Percentiles rank a stretch among this genome's conserved stretches.
These are phyloP conservation scores for Darevskia mixta DNA, from an alignment of 2,797 vertebrate genomes.

Conservation along the genomic window DNA sequence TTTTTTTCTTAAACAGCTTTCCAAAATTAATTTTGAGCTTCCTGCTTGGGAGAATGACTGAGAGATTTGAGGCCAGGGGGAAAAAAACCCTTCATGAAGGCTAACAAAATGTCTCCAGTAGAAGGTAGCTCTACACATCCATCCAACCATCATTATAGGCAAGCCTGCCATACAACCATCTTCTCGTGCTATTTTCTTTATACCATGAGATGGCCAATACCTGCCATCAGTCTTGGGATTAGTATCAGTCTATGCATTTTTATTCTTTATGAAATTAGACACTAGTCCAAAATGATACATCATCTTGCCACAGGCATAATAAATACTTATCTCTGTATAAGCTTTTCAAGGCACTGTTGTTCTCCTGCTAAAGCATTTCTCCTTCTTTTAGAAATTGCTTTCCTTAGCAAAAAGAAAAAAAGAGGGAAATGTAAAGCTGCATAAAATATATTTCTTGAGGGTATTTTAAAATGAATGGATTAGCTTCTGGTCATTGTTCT, in stretches of 20 bases:
- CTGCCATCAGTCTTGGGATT: neutral
- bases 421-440: conserved; percentile 56
- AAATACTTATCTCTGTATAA: conserved; percentile 30
- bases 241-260: rapidly evolving
- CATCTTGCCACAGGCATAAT: conserved; percentile 30
- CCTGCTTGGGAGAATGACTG: neutral
- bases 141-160: no score
- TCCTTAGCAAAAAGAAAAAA: conserved; percentile 66
- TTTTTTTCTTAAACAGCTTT: neutral
- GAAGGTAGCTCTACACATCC: neutral
- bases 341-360: conserved; percentile 39
- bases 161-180: neutral
- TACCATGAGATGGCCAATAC: neutral
- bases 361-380: conserved; percentile 65
- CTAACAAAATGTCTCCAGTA: neutral
- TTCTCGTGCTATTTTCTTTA: no score
- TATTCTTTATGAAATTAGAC: neutral
- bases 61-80: neutral
- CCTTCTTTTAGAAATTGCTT: conserved; percentile 72
- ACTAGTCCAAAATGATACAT: conserved; percentile 35
- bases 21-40: neutral
- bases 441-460: conserved; percentile 75
- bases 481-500: conserved; percentile 66
- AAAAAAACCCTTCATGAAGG: neutral
- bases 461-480: conserved; percentile 75